These are phyloP conservation scores for Bubo bubo DNA, from an alignment of 2,113 vertebrate genomes.

Conservation along the genomic window DNA sequence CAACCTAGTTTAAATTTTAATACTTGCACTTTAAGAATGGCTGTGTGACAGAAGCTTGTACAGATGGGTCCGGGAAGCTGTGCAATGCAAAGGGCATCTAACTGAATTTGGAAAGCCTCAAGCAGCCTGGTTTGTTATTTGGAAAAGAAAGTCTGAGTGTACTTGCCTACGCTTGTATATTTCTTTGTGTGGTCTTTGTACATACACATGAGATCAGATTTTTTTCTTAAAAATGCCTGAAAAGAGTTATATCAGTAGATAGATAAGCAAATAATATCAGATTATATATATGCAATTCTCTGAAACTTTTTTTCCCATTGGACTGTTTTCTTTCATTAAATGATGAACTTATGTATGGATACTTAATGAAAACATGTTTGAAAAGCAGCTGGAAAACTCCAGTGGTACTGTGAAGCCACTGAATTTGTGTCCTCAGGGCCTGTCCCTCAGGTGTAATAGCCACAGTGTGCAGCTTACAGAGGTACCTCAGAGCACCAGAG, in stretches of 20 bases:
- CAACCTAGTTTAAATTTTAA: conserved; percentile 56
- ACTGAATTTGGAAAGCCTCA: not conserved
- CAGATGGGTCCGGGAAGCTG: conserved; percentile 41
- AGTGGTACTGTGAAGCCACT: not conserved
- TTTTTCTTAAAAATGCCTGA: not conserved
- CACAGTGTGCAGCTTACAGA: not conserved
- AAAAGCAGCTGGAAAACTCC: not conserved
- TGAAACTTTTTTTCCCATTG: not conserved
- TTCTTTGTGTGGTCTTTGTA: not conserved
- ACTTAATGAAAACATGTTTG: not conserved
- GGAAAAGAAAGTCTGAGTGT: not conserved
- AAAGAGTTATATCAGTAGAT: not conserved
- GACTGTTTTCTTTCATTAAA: not conserved
- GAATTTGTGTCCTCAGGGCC: not conserved
- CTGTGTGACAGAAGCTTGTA: conserved; percentile 47
- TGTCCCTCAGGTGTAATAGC: not conserved
- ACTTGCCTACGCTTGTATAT: not conserved
- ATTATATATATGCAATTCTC: not conserved
- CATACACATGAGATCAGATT: not conserved
- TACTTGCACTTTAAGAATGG: conserved; percentile 65
- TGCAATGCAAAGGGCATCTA: conserved; percentile 22
- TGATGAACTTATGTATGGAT: not conserved
- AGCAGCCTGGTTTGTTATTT: not conserved
- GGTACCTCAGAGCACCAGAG: not conserved
- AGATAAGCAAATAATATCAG: not conserved